A percentile compares a stretch with the other conserved stretches of the same genome.
These are phyloP conservation scores for Schizopygopsis malacanthus DNA, from an alignment of 2,797 vertebrate species.

Conservation along the genomic window DNA sequence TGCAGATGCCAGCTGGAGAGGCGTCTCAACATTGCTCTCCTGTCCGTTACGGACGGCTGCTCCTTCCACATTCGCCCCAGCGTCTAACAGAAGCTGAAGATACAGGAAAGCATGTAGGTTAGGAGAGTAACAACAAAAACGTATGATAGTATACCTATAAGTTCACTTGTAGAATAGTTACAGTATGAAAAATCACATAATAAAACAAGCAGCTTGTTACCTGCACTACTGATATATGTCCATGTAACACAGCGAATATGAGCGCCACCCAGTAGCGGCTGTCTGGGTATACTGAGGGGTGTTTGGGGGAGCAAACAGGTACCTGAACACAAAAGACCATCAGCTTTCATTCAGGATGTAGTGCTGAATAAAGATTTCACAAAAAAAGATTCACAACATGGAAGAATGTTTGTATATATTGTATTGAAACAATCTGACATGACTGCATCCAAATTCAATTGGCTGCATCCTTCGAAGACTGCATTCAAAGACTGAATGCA, in stretches of 20 bases:
- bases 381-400: not conserved
- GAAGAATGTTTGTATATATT: not conserved
- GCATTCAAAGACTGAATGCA: not conserved
- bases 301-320: constrained; percentile 83
- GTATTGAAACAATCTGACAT: not conserved
- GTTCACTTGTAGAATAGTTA: not conserved
- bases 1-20: constrained; percentile 94
- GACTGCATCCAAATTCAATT: not conserved
- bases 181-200: not conserved
- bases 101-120: not conserved
- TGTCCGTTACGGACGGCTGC: constrained; percentile 88
- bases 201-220: constrained; percentile 68
- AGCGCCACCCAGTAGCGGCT: constrained; percentile 95
- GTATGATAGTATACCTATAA: not conserved
- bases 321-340: constrained; percentile 77
- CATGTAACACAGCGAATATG: constrained; percentile 92
- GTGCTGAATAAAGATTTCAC: not conserved
- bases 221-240: constrained; percentile 97
- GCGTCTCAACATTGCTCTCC: constrained; percentile 90
- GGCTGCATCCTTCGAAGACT: not conserved
- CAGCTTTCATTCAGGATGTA: constrained; percentile 13
- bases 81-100: constrained; percentile 90
- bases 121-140: not conserved
- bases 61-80: constrained; percentile 93
- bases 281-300: constrained; percentile 92